Evolutionary conservation across 2,797 vertebrate species (phyloP).

Genomic region (Mormyrus proboscirostris): DNA sequence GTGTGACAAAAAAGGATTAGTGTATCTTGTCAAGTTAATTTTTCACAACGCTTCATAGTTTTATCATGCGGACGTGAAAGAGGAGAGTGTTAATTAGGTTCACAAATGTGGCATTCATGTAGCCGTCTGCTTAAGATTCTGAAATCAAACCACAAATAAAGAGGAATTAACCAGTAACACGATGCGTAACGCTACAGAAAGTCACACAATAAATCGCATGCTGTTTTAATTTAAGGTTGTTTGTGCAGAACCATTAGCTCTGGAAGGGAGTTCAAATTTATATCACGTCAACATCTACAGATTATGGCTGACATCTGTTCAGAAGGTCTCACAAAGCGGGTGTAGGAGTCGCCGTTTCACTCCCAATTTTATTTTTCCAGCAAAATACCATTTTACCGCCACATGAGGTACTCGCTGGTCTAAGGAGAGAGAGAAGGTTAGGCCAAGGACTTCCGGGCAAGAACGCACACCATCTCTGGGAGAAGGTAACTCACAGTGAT

Average conservation of each 20-base stretch:
- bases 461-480: background rate
- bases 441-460: background rate
- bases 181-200: background rate
- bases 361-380: background rate
- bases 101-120: background rate
- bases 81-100: background rate
- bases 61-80: background rate
- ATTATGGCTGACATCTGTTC: background rate
- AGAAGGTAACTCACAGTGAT: background rate
- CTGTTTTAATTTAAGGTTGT: slow-evolving; percentile 12
- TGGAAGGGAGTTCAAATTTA: background rate
- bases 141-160: background rate
- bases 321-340: background rate
- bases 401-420: background rate
- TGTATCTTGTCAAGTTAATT: background rate
- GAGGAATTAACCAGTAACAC: background rate
- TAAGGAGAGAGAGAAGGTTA: background rate
- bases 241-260: background rate
- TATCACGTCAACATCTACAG: background rate
- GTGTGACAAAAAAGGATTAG: background rate
- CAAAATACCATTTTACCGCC: background rate
- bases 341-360: background rate
- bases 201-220: background rate
- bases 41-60: background rate
- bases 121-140: background rate